Evolutionary conservation across 2,797 vertebrate species (phyloP), one percentile per base, ranked within the genome.

Genomic region (Agapornis canus): DNA sequence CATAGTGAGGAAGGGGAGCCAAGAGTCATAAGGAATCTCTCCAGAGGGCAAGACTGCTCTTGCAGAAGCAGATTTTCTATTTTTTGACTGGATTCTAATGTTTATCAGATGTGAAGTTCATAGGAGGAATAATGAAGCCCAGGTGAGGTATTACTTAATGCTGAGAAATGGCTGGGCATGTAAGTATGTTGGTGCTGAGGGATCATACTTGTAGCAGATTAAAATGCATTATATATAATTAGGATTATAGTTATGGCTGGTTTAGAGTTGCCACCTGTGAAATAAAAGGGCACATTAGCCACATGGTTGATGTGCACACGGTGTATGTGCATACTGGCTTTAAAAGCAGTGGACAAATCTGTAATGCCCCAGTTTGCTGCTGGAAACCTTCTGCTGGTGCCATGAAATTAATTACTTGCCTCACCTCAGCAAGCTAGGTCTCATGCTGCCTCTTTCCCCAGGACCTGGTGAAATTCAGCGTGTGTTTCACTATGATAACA

Each of bases 401-500:
- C 17, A 6, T 2, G 4, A 32, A 16, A 4, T 6, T 1, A 57
- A 45, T 61, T n/a, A 13, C 18, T 35, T 64, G 18, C 23, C 47
- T 51, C n/a, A 21, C 9, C 51, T 70, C 69, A 54, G 23, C 27
- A 81, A 56, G 19, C 25, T 32, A n/a, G 29, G 43, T 79, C 45
- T 63, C 27, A 51, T 1, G 0, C 45, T 26, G 13, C 10, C 29
- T 26, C 42, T 52, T 82, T 29, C 39, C 37, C 35, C 43, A 45
- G 18, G 29, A 20, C 13, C n/a, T 27, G 26, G 17, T 80, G 47
- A 64, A 85, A 85, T 37, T 72, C 71, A 72, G 45, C 2, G 3
- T 1, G 6, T 12, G 17, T 83, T 83, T 71, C 32, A 8, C 26
- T 29, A 29, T 20, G 43, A 43, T 0, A 0, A 12, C 26, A 16